Percentiles rank a stretch among this genome's conserved stretches.
Conservation (phyloP, 2,888 invertebrate species). For the Chymomyza caudatula region DNA sequence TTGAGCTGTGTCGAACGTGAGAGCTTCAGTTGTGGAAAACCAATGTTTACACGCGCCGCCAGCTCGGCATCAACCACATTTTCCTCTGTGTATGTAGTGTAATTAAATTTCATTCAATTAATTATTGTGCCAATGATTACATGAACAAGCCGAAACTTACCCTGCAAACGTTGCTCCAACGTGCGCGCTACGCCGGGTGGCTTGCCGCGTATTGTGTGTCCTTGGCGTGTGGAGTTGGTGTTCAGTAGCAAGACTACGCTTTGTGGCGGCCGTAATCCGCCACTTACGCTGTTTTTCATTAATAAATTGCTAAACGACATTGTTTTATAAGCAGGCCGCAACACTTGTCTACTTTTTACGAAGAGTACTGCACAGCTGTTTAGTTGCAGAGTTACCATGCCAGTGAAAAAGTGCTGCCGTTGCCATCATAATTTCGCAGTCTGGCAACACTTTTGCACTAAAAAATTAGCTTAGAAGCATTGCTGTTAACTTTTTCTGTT, state of each 20-base stretch:
- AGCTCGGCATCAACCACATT: constrained; percentile 79
- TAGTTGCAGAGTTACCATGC: not conserved
- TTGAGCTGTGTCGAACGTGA: constrained; percentile 77
- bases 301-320: constrained; percentile 73
- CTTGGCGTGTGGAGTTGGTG: constrained; percentile 60
- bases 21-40: constrained; percentile 79
- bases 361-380: not conserved
- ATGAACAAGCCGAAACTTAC: constrained; percentile 78
- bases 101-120: constrained; percentile 5
- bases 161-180: constrained; percentile 84
- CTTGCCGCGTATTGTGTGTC: constrained; percentile 85
- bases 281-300: constrained; percentile 56
- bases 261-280: constrained; percentile 43
- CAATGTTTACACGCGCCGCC: constrained; percentile 82
- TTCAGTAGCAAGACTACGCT: constrained; percentile 28
- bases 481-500: too few relatives aligned
- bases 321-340: constrained; percentile 49
- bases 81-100: constrained; percentile 53
- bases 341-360: not conserved
- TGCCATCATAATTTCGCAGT: not conserved
- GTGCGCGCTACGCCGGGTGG: constrained; percentile 84
- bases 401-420: not conserved
- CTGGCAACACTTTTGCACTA: not conserved
- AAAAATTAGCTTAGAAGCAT: too few relatives aligned
- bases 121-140: constrained; percentile 33